Evolutionary conservation across 1,140 invertebrate species (phyloP), one percentile per base, ranked within the genome.

Genomic region (Metaphire vulgaris): DNA sequence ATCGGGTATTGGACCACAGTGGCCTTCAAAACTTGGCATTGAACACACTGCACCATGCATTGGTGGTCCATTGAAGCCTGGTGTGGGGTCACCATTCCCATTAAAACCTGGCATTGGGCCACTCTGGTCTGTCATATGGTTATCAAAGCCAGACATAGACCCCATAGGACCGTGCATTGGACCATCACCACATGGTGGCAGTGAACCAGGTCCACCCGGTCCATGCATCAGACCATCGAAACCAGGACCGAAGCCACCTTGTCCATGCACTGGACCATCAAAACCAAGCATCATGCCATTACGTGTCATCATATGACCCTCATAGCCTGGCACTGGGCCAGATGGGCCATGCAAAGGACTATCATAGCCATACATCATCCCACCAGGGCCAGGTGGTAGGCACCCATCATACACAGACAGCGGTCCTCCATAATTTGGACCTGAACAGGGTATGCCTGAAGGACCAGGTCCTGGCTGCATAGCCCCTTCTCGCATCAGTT

Each of bases 51-150:
- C 32, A 56, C 41, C 41, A 73, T 73, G 81, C 84, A 86, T 83
- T 70, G 82, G 82, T 71, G 82, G 82, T 68, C 83, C 83, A 76
- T 83, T 83, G 29, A 83, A 82, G 65, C 84, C 83, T 81, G 85
- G 83, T n/a, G 56, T 26, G 26, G 34, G 34, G 26, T 26, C 31
- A 26, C 72, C 72, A 21, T 73, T 31, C 26, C 72, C 72, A 34
- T 34, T 64, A 34, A 41, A 73, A 12, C 72, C 72, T 26, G 72
- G 72, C 28, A 34, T 31, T n/a, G 72, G 72, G 21, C 41, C 41
- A 21, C 6, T 21, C 41, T 56, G 41, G 41, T 21, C 41, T 21
- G 6, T 6, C 41, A 56, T 56, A 6, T 16, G 33, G 31, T 30
- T 30, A 64, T 73, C 29, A 34, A 34, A 34, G 21, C 33, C 33